phyloP scores from a whole-genome alignment of 1,140 invertebrate species.

The Nasonia longicornis region DNA sequence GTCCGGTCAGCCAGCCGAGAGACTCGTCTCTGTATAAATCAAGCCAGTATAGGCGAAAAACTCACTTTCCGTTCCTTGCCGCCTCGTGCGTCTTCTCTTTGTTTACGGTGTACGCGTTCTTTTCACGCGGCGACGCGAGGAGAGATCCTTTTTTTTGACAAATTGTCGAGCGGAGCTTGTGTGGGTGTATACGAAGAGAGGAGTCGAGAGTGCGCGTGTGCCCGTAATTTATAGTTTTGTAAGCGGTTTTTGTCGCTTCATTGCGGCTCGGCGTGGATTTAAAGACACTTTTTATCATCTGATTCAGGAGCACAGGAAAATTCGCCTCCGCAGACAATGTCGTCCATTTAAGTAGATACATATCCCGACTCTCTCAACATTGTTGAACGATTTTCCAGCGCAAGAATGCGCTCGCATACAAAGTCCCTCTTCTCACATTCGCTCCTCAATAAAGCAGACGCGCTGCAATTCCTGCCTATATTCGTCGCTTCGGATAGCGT shows the following conservation, averaged over 20 bases:
- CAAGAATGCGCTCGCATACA: background rate
- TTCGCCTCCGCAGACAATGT: too few species aligned
- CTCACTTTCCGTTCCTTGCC: background rate
- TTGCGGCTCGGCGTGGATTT: background rate
- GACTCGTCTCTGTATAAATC: background rate
- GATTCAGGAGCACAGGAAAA: too few species aligned
- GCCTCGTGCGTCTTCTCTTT: background rate
- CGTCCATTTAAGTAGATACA: too few species aligned
- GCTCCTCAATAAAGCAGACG: background rate
- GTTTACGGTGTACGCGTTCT: background rate
- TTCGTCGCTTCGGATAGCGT: background rate
- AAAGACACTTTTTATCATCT: background rate
- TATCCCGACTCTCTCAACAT: too few species aligned
- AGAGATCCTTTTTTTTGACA: conserved; percentile 7
- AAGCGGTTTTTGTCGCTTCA: conserved; percentile 1
- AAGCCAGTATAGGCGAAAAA: conserved; percentile 4
- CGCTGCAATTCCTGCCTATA: background rate
- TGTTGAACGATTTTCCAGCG: background rate
- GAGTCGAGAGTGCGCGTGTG: background rate
- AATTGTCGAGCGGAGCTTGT: background rate
- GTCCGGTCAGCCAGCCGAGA: conserved; percentile 37
- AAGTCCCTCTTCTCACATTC: background rate
- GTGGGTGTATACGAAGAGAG: background rate
- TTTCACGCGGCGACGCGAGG: background rate
- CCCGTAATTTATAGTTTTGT: background rate